These are phyloP conservation scores for Parapristionchus giblindavisi DNA, from an alignment of 2,888 invertebrate species.

Conservation along the genomic window DNA sequence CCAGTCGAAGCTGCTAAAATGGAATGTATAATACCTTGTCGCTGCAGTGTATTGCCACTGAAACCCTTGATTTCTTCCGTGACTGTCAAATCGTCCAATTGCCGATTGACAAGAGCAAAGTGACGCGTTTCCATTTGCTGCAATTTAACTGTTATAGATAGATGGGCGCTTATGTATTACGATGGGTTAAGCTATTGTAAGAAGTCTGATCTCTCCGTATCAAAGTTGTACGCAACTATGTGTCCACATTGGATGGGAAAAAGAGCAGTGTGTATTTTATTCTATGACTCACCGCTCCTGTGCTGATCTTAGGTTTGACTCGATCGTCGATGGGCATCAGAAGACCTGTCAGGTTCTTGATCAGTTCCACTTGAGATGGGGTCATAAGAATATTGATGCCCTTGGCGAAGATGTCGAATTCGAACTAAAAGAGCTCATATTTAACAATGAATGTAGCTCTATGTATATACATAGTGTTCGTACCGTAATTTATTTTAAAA, in stretches of 20 bases:
- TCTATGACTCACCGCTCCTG: conserved; percentile 38
- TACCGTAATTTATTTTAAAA: too few relatives aligned
- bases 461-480: too few relatives aligned
- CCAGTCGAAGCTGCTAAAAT: too few relatives aligned
- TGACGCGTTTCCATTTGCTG: conserved; percentile 50
- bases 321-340: conserved; percentile 6
- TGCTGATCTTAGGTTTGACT: conserved; percentile 38
- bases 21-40: conserved; percentile 9
- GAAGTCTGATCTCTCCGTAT: too few relatives aligned
- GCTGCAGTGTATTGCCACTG: conserved; percentile 5
- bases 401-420: conserved; percentile 56
- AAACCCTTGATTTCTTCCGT: background rate
- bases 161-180: background rate
- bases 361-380: conserved; percentile 54
- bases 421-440: conserved; percentile 60
- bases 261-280: background rate
- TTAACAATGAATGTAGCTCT: too few relatives aligned
- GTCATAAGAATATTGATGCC: conserved; percentile 50
- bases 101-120: conserved; percentile 41
- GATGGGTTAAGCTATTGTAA: too few relatives aligned
- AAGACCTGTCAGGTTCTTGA: conserved; percentile 40
- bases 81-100: conserved; percentile 22
- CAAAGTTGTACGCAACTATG: too few relatives aligned
- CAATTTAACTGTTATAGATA: background rate
- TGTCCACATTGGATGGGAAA: too few relatives aligned